Base-by-base conservation (phyloP, 2,113 vertebrate species). In the Hylia prasina region DNA sequence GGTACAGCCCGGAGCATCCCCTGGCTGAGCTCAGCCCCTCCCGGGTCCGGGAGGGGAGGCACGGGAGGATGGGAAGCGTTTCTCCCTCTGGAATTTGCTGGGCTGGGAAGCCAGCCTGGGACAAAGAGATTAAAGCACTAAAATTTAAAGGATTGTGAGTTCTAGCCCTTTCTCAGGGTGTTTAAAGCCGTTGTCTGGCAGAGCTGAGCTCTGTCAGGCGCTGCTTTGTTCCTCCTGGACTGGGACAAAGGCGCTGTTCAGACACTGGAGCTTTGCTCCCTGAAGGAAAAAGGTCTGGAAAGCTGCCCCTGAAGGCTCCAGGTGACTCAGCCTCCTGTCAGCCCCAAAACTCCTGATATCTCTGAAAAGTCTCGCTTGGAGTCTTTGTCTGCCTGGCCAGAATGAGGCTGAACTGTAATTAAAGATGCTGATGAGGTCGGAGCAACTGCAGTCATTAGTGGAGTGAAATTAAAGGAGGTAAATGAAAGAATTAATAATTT, bases 381-480 rank as follows among this genome's bases (percentile, higher is more conserved):
- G 45, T 65, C 53, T 68, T 39, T 28, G 56, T 47, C 75, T 89
- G 65, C 72, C 61, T 79, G 28, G 17, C 15, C n/a, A 72, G 50
- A 21, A 30, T 15, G 82, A 72, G 27, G 63, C 3, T 61, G 65
- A 76, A 4, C 33, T 69, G 58, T 88, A 97, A 95, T 93, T 93
- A 96, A 82, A 84, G 33, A 42, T n/a, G 81, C 9, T 93, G 77
- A 56, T 47, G 45, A 91, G 60, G 33, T 47, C 82, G 11, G 37
- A 22, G 7, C 16, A 23, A 66, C 70, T 44, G 27, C n/a, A 66
- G 50, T 82, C 45, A 92, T 95, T 80, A 88, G n/a, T 13, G 54
- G 37, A 30, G 17, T 15, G 71, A 90, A 95, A 96, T 94, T 94
- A 96, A 92, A 93, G 79, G 75, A 13, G 47, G 24, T 3, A 33